These are phyloP conservation scores for Pomacea canaliculata DNA, from an alignment of 2,888 invertebrate genomes.

Conservation along the genomic window DNA sequence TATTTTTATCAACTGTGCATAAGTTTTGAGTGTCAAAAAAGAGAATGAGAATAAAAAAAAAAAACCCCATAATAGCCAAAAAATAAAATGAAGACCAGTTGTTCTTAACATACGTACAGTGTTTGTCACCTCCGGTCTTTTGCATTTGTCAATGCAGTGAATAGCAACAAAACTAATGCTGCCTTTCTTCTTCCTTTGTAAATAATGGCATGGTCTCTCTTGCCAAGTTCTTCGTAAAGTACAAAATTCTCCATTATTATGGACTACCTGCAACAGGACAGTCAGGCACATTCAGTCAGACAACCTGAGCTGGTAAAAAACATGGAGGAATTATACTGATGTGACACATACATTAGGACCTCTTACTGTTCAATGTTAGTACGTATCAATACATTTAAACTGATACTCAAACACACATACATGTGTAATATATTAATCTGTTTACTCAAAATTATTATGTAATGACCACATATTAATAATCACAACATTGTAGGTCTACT, in stretches of 20 bases:
- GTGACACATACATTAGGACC: too few species aligned
- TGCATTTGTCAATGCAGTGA: constrained; percentile 69
- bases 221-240: constrained; percentile 69
- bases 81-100: neutral
- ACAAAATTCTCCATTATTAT: constrained; percentile 70
- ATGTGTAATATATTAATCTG: too few species aligned
- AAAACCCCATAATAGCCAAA: neutral
- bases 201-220: constrained; percentile 65
- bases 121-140: constrained; percentile 68
- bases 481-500: too few species aligned
- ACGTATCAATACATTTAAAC: too few species aligned
- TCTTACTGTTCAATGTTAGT: too few species aligned
- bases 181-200: constrained; percentile 70
- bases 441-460: too few species aligned
- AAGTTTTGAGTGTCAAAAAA: neutral
- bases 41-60: neutral
- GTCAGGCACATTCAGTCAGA: too few species aligned
- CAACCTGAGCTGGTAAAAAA: too few species aligned
- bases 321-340: too few species aligned
- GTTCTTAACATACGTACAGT: constrained; percentile 53
- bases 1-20: neutral
- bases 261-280: neutral
- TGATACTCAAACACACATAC: too few species aligned
- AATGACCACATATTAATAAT: too few species aligned
- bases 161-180: constrained; percentile 70